These are phyloP conservation scores for Lithophane ornitopus DNA, from an alignment of 2,888 invertebrate species.

Conservation along the genomic window DNA sequence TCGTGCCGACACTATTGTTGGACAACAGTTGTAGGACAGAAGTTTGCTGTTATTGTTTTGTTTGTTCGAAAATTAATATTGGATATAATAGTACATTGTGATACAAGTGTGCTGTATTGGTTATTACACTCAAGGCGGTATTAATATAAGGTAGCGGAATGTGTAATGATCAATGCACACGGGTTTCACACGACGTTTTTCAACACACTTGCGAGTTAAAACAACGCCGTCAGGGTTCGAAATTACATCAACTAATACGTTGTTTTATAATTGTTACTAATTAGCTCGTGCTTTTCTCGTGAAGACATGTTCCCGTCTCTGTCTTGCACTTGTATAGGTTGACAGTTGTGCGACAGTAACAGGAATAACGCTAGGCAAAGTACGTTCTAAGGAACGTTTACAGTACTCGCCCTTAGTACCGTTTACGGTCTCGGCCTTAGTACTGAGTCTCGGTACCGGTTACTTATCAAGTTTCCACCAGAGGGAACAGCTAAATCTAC, in stretches of 20 bases:
- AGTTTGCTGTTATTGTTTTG: conserved; percentile 6
- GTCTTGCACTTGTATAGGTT: not conserved
- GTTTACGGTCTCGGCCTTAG: not conserved
- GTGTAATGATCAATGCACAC: no score
- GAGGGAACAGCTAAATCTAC: conserved; percentile 19
- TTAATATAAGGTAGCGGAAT: no score
- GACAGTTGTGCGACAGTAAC: not conserved
- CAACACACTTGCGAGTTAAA: no score
- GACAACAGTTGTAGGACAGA: not conserved
- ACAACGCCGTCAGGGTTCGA: no score
- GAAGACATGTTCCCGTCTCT: not conserved
- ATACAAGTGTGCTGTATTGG: no score
- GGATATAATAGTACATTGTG: no score
- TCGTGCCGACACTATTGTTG: conserved; percentile 8
- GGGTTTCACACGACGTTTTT: no score
- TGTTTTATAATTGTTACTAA: not conserved
- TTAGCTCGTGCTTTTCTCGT: not conserved
- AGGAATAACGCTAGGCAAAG: not conserved
- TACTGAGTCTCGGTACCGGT: not conserved
- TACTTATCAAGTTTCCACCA: conserved; percentile 38
- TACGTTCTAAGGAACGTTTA: not conserved
- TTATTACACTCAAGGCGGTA: no score
- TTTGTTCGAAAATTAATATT: not conserved
- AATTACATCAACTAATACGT: conserved; percentile 4
- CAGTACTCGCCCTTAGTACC: not conserved